These are phyloP conservation scores for Tortricodes alternella DNA, from an alignment of 2,888 invertebrate species.

Conservation along the genomic window DNA sequence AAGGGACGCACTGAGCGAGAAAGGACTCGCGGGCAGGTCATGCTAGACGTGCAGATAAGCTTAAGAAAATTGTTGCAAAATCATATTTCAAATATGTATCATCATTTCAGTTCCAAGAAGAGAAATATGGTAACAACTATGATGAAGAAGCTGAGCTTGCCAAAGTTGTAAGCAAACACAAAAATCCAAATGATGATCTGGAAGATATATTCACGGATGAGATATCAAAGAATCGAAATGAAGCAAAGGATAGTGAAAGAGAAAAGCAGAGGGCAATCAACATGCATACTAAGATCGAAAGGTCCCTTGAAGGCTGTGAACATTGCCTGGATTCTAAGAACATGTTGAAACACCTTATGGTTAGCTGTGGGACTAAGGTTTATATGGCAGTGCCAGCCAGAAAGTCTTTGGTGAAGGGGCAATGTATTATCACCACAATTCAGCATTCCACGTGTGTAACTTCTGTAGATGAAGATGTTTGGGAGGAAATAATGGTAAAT, in stretches of 20 bases:
- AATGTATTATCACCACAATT: slow-evolving; percentile 93
- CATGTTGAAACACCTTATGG: slow-evolving; percentile 92
- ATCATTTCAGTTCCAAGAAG: slow-evolving; percentile 86
- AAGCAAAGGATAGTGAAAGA: slow-evolving; percentile 82
- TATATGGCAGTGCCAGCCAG: slow-evolving; percentile 92
- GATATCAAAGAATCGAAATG: slow-evolving; percentile 86
- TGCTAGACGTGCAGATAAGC: no score
- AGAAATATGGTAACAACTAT: slow-evolving; percentile 90
- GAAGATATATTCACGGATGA: slow-evolving; percentile 93
- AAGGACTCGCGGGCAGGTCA: no score
- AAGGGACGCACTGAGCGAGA: no score
- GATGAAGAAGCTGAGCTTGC: slow-evolving; percentile 92
- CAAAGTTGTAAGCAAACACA: slow-evolving; percentile 86
- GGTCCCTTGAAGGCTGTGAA: slow-evolving; percentile 90
- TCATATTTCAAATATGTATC: slow-evolving; percentile 12
- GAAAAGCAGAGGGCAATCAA: slow-evolving; percentile 86
- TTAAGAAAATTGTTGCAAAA: no score
- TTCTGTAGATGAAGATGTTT: slow-evolving; percentile 96
- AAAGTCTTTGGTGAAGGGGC: slow-evolving; percentile 91
- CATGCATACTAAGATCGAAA: slow-evolving; percentile 87
- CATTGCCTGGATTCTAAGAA: slow-evolving; percentile 91
- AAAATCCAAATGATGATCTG: slow-evolving; percentile 87
- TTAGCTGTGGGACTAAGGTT: slow-evolving; percentile 91
- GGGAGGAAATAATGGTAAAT: slow-evolving; percentile 91
- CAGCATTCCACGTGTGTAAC: slow-evolving; percentile 91